phyloP scores from a whole-genome alignment of 2,888 invertebrate species.

The Sicus ferrugineus region DNA sequence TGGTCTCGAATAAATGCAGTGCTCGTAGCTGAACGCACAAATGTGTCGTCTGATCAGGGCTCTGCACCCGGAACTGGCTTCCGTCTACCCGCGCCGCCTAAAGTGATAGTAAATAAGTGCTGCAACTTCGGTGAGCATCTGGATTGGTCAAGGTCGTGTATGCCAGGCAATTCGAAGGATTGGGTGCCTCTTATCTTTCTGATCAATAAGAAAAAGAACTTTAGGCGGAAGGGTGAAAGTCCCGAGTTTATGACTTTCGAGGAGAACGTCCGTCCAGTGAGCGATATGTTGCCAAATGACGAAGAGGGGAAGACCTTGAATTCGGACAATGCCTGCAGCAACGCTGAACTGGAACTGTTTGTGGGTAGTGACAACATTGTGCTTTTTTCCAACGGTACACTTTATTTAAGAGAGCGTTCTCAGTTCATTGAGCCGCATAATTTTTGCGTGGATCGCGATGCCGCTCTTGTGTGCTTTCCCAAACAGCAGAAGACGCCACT shows the following conservation, averaged over 20 bases:
- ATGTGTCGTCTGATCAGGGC: constrained; percentile 12
- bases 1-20: not conserved
- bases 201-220: constrained; percentile 63
- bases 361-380: constrained; percentile 58
- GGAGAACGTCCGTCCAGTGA: constrained; percentile 59
- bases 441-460: constrained; percentile 75
- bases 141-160: constrained; percentile 61
- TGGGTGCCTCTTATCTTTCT: constrained; percentile 72
- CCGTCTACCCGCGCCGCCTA: constrained; percentile 49
- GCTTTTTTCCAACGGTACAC: constrained; percentile 73
- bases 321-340: constrained; percentile 28
- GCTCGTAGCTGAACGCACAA: not conserved
- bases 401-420: constrained; percentile 67
- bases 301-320: not conserved
- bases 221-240: constrained; percentile 59
- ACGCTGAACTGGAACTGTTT: constrained; percentile 57
- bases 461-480: constrained; percentile 71
- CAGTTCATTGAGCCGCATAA: constrained; percentile 67
- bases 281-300: constrained; percentile 43
- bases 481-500: constrained; percentile 52
- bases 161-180: constrained; percentile 54
- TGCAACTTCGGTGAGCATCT: constrained; percentile 68
- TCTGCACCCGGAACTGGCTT: constrained; percentile 29
- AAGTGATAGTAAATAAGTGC: constrained; percentile 66
- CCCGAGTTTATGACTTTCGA: constrained; percentile 64